Conservation (phyloP, 2,797 vertebrate species). For the Hypotaenidia okinawae region DNA sequence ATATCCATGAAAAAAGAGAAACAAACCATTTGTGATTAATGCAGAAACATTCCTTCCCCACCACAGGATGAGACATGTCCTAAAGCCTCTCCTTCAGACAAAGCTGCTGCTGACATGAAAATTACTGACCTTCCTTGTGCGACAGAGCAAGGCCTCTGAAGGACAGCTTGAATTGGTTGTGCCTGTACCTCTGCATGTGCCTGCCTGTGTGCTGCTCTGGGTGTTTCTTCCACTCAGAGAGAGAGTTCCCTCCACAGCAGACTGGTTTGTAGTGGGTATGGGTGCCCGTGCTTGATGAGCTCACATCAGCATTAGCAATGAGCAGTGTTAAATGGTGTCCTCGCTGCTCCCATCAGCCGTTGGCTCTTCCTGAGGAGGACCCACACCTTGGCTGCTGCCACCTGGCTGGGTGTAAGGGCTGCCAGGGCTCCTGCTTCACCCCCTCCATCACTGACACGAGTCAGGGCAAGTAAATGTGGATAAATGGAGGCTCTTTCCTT, state of each 20-base stretch:
- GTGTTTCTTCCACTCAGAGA: accelerated
- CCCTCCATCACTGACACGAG: not conserved
- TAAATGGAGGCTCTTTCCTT: not conserved
- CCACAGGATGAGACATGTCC: not conserved
- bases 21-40: not conserved
- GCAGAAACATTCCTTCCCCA: not conserved
- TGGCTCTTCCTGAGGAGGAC: not conserved
- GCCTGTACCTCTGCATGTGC: accelerated
- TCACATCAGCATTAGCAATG: accelerated
- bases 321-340: not conserved
- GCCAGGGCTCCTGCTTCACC: not conserved
- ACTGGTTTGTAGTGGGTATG: not conserved
- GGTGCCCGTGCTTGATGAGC: not conserved
- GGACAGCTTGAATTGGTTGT: not conserved
- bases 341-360: accelerated
- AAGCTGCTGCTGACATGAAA: not conserved
- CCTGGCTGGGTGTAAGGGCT: not conserved
- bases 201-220: accelerated
- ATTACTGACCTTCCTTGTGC: not conserved
- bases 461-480: not conserved
- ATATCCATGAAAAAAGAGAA: not conserved
- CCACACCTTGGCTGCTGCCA: not conserved
- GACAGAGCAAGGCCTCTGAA: not conserved
- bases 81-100: conserved; percentile 7
- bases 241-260: not conserved